Conservation (phyloP, 2,113 vertebrate species). For the Cranoglanis bouderius region DNA sequence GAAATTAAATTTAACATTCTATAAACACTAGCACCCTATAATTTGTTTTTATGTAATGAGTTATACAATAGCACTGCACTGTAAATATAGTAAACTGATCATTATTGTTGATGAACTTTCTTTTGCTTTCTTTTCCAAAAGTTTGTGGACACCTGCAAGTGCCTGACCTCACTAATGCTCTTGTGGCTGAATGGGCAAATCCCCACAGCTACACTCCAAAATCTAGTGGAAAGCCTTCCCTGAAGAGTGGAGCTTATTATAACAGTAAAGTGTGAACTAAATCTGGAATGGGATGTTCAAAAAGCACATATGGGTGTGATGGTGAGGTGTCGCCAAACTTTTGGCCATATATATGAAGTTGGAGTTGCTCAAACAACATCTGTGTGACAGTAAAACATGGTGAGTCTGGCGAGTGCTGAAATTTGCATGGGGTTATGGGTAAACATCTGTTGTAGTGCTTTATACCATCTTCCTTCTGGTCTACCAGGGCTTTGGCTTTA, state of each 20-base stretch:
- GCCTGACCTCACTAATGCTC: too few species aligned
- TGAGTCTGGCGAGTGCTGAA: not conserved
- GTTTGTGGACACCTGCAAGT: not conserved
- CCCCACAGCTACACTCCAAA: not conserved
- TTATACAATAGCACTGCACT: not conserved
- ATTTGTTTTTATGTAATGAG: not conserved
- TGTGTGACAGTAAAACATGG: not conserved
- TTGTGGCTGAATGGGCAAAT: not conserved
- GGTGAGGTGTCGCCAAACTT: not conserved
- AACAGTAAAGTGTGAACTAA: not conserved
- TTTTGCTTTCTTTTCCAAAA: not conserved
- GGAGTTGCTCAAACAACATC: not conserved
- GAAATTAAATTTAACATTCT: not conserved
- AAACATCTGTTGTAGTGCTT: not conserved
- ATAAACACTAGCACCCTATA: not conserved
- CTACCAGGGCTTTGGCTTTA: not conserved
- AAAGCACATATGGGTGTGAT: not conserved
- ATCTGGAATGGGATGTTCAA: not conserved
- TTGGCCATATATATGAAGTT: not conserved
- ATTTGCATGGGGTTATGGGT: not conserved
- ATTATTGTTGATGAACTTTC: not conserved
- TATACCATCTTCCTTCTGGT: conserved; percentile 42
- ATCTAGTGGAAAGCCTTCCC: too few species aligned
- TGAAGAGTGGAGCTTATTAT: not conserved
- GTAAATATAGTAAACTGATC: not conserved